Evolutionary conservation across 2,888 invertebrate genomes (phyloP).

Genomic region (Cataglyphis livida): DNA sequence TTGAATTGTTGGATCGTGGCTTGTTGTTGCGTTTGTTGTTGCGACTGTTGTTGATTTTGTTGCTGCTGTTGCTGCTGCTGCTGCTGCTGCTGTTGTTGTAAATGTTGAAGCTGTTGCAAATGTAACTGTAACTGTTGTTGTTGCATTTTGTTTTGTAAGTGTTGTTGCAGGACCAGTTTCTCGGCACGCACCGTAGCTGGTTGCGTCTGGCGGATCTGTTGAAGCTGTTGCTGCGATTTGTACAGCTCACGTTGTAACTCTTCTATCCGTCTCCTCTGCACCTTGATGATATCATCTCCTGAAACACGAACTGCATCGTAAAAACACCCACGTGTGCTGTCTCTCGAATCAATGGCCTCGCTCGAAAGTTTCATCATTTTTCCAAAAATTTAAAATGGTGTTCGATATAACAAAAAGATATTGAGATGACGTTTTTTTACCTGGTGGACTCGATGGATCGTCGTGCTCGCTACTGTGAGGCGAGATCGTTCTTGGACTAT

Average conservation of each 20-base stretch:
- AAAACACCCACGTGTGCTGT: conserved; percentile 64
- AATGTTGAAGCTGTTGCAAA: conserved; percentile 88
- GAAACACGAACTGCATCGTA: conserved; percentile 69
- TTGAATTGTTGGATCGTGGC: conserved; percentile 84
- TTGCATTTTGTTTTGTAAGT: conserved; percentile 91
- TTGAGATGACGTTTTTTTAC: conserved; percentile 70
- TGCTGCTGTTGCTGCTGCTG: conserved; percentile 87
- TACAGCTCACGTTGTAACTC: conserved; percentile 94
- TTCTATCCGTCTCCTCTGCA: conserved; percentile 95
- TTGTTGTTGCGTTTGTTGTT: conserved; percentile 78
- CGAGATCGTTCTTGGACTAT: conserved; percentile 83
- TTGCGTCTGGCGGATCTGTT: conserved; percentile 89
- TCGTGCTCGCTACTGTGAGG: conserved; percentile 85
- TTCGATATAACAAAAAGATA: conserved; percentile 17
- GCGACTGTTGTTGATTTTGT: conserved; percentile 85
- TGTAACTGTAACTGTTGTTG: conserved; percentile 87
- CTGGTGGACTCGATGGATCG: conserved; percentile 86
- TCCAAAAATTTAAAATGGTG: background rate
- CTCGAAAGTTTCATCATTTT: conserved; percentile 28
- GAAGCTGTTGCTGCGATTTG: conserved; percentile 92
- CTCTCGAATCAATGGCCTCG: conserved; percentile 27
- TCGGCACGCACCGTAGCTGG: conserved; percentile 87
- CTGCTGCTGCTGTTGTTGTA: conserved; percentile 87
- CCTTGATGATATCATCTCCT: conserved; percentile 92
- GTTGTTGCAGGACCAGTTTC: conserved; percentile 88